Base-by-base conservation (phyloP, 2,888 invertebrate genomes). In the Elysia crispata region DNA sequence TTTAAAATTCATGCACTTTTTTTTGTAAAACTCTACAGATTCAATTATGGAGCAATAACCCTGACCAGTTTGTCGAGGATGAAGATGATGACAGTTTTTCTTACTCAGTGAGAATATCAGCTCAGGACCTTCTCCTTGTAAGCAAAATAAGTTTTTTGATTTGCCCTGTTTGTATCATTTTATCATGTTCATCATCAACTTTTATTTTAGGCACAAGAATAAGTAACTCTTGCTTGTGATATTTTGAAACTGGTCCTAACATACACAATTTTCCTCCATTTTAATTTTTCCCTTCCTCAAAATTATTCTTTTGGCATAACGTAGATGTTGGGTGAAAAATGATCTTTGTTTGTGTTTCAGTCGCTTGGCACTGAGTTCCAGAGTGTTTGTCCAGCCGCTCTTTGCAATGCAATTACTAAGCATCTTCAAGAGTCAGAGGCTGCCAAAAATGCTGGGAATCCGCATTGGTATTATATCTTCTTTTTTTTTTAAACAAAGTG, bases 51-150 rank as follows among this genome's bases (percentile, higher is more conserved):
- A 93, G 93, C 64, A 93, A 92, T 28, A 94, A 94, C 91, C 94
- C 95, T 0, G 95, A 94, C 87, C 94, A 94, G 87, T 95, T 95
- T 92, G 94, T 95, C 8, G 95, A 95, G 85, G 95, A 95, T 87
- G 95, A 95, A 86, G 95, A 95, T 87, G 94, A 94, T 82, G 93
- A 93, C 64, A 94, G 94, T 0, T 94, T 93, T 81, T 94, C 94
- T 30, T 94, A 94, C 83, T 94, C 95, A 25, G 94, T 95, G 67
- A 93, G 95, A 79, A 93, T 95, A 83, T 94, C 95, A 0, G 95
- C 95, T 0, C 94, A 94, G 79, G 95, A 95, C 91, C 92, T 95
- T 57, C 88, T 95, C 15, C 88, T 92, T 88, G 95, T 94, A 90
- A 89, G 91, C 81, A 11, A 41, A 41, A 41, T 41, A n/a, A n/a